Conservation (phyloP, 2,113 vertebrate species). For the Crotalus horridus region DNA sequence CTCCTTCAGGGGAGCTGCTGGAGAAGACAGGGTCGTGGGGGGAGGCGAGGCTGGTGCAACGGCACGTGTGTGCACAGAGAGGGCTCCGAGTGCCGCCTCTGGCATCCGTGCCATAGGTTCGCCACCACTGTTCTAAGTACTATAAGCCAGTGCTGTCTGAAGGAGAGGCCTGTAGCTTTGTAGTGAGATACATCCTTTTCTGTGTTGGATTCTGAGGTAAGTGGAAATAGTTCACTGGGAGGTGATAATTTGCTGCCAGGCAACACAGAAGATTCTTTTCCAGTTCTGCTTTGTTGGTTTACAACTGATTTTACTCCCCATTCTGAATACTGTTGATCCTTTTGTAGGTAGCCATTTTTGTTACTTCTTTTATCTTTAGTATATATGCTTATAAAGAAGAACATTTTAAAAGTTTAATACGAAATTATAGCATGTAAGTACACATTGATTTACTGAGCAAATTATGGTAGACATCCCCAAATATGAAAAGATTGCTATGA, state of each 20-base stretch:
- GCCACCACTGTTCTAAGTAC: not conserved
- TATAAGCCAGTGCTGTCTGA: not conserved
- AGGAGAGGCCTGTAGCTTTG: constrained; percentile 4
- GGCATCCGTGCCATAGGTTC: too few relatives aligned
- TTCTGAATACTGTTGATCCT: constrained; percentile 3
- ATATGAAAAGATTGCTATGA: not conserved
- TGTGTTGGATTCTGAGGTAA: constrained; percentile 51
- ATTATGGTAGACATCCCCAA: not conserved
- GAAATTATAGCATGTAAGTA: constrained; percentile 1
- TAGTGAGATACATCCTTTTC: not conserved
- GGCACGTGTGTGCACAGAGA: too few relatives aligned
- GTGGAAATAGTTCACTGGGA: constrained; percentile 50
- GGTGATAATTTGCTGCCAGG: constrained; percentile 64
- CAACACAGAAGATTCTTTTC: constrained; percentile 48
- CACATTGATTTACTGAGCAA: not conserved
- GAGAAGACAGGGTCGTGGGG: too few relatives aligned
- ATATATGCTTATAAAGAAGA: not conserved
- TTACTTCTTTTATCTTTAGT: not conserved
- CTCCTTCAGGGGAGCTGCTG: too few relatives aligned
- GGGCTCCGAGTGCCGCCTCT: too few relatives aligned
- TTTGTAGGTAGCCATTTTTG: constrained; percentile 37
- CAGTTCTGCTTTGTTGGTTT: constrained; percentile 41
- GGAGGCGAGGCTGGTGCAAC: too few relatives aligned
- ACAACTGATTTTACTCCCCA: constrained; percentile 50
- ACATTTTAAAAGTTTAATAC: not conserved